Percentiles rank a stretch among this genome's conserved stretches.
phyloP scores from a whole-genome alignment of 1,140 invertebrate genomes.

The Lucilia cuprina region DNA sequence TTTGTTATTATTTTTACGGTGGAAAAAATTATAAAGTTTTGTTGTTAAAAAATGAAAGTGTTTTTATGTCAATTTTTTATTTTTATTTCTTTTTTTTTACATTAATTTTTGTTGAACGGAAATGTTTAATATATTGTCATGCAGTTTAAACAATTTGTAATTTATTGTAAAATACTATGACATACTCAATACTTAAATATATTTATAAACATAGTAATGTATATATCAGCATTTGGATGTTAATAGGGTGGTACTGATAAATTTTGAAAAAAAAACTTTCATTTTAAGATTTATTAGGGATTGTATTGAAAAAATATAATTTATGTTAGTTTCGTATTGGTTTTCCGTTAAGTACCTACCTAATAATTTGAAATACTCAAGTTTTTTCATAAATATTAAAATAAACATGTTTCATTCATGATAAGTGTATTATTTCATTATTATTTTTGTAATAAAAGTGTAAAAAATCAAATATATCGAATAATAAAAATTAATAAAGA shows the following conservation, averaged over 20 bases:
- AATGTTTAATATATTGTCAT: neutral
- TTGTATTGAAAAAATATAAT: too few relatives aligned
- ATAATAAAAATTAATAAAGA: neutral
- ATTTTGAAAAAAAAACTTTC: too few relatives aligned
- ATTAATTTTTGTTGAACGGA: neutral
- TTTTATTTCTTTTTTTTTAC: neutral
- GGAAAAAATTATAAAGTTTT: too few relatives aligned
- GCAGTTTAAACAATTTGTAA: neutral
- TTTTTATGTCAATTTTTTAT: neutral
- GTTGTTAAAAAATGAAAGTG: neutral
- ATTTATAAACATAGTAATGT: too few relatives aligned
- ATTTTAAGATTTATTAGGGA: too few relatives aligned
- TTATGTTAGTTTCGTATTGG: too few relatives aligned
- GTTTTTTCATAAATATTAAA: neutral
- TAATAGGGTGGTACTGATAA: too few relatives aligned
- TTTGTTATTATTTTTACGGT: too few relatives aligned
- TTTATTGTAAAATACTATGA: neutral
- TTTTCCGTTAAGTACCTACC: too few relatives aligned
- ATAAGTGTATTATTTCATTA: slow-evolving; percentile 3
- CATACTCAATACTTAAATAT: neutral
- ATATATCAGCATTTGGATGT: too few relatives aligned
- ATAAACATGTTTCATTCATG: slow-evolving; percentile 18
- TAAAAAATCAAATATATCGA: neutral
- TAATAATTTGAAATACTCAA: neutral
- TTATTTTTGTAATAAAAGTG: neutral